Percentiles rank a stretch among this genome's conserved stretches.
Evolutionary conservation across 2,888 invertebrate species (phyloP).

Genomic region (Hypomecis punctinalis): DNA sequence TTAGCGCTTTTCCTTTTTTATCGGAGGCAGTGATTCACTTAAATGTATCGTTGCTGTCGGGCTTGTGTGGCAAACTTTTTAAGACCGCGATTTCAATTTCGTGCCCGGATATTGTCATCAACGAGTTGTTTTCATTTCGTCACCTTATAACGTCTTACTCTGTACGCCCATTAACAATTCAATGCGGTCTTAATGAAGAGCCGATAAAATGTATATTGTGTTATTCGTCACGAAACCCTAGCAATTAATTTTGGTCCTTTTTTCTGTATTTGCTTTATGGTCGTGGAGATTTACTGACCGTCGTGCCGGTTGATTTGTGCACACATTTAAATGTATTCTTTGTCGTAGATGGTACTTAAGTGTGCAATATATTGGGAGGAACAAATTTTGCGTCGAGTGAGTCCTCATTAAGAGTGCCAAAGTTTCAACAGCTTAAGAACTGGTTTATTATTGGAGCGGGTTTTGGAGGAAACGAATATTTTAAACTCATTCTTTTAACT

Average conservation of each 20-base stretch:
- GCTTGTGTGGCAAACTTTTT: constrained; percentile 63
- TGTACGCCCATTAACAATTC: constrained; percentile 79
- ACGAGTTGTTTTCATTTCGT: constrained; percentile 72
- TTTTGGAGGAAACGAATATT: constrained; percentile 26
- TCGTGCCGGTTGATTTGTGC: constrained; percentile 74
- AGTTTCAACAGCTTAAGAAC: constrained; percentile 62
- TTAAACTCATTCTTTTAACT: constrained; percentile 32
- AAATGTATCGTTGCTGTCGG: constrained; percentile 62
- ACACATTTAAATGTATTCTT: constrained; percentile 71
- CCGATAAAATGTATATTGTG: constrained; percentile 81
- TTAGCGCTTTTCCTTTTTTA: constrained; percentile 73
- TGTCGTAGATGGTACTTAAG: constrained; percentile 68
- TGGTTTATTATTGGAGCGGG: constrained; percentile 42
- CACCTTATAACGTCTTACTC: constrained; percentile 74
- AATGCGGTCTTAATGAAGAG: constrained; percentile 80
- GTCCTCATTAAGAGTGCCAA: constrained; percentile 69
- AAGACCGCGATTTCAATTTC: constrained; percentile 57
- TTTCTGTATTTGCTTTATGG: constrained; percentile 74
- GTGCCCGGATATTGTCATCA: constrained; percentile 65
- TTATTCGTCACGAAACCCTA: constrained; percentile 71
- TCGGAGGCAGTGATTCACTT: constrained; percentile 69
- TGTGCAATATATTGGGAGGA: constrained; percentile 74
- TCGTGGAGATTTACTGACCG: constrained; percentile 72
- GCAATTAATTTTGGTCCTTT: constrained; percentile 76
- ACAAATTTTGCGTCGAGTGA: constrained; percentile 74